These are phyloP conservation scores for Tapirus terrestris DNA, from an alignment of 2,113 vertebrate genomes.

Conservation along the genomic window DNA sequence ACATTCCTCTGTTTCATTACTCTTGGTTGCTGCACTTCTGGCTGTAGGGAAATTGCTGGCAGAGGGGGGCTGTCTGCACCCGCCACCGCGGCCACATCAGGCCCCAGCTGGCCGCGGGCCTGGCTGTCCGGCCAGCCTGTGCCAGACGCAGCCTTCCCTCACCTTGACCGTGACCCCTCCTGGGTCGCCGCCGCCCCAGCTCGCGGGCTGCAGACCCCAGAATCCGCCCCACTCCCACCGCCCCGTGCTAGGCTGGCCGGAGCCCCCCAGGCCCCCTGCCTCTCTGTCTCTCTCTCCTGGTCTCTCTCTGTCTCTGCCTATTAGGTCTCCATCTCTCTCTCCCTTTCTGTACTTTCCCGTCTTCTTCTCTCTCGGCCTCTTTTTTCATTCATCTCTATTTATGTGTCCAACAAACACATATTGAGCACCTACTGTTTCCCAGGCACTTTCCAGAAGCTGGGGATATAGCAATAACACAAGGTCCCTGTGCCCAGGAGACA, in stretches of 20 bases:
- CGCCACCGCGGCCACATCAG: constrained; percentile 82
- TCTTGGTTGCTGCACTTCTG: constrained; percentile 80
- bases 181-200: constrained; percentile 30
- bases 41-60: constrained; percentile 78
- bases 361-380: background rate
- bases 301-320: background rate
- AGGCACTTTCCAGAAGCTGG: background rate
- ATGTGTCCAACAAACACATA: background rate
- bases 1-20: constrained; percentile 85
- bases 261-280: background rate
- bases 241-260: fast-evolving
- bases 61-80: constrained; percentile 75
- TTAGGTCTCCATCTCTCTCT: background rate
- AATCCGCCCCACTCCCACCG: background rate
- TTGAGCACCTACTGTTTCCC: background rate
- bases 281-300: background rate
- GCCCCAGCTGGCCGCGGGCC: constrained; percentile 87
- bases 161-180: constrained; percentile 86
- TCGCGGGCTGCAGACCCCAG: constrained; percentile 66
- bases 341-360: background rate
- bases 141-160: constrained; percentile 89
- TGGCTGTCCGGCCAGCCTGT: constrained; percentile 88
- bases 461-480: fast-evolving
- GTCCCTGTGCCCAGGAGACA: background rate
- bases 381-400: background rate